Conservation (phyloP, 2,113 vertebrate species). For the Sisor rabdophorus region DNA sequence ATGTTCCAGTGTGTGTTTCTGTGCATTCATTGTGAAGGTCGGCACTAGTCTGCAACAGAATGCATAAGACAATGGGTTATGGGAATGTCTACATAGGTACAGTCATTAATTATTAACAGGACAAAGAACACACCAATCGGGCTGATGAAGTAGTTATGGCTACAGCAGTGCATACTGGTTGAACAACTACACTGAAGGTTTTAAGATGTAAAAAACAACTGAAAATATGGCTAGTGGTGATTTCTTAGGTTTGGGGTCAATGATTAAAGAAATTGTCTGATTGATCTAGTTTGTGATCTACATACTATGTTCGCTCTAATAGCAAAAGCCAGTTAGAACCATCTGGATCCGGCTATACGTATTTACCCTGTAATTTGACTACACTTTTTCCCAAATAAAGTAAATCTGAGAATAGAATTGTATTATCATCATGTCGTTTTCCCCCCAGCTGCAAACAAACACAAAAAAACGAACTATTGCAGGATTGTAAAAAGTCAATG, state of each 20-base stretch:
- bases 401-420: no score
- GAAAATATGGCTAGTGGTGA: not conserved
- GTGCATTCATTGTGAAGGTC: constrained; percentile 95
- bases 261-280: not conserved
- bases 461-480: no score
- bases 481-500: no score
- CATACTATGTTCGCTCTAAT: not conserved
- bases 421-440: no score
- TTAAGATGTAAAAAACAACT: not conserved
- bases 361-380: no score
- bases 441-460: no score
- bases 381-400: no score
- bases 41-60: constrained; percentile 80
- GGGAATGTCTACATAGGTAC: not conserved
- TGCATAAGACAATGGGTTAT: not conserved
- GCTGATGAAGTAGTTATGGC: not conserved
- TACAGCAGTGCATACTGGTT: not conserved
- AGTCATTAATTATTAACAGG: not conserved
- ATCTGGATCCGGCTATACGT: no score
- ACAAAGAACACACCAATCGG: not conserved
- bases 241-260: not conserved
- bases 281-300: not conserved
- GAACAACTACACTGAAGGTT: not conserved
- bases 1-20: constrained; percentile 93
- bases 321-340: no score